These are phyloP conservation scores for Calameuta idolon DNA, from an alignment of 2,888 invertebrate species.

Conservation along the genomic window DNA sequence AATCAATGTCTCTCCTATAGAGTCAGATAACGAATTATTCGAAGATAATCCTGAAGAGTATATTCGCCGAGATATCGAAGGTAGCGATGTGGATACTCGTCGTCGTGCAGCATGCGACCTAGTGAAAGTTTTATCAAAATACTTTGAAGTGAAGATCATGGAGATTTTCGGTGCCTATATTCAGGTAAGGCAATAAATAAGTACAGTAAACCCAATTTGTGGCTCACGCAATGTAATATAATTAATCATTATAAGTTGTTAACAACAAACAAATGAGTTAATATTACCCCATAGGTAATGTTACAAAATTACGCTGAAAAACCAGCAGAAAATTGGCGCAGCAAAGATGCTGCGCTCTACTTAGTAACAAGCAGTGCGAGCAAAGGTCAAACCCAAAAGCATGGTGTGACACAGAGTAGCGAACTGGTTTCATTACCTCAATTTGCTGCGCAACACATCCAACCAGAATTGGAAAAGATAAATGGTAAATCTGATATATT, in stretches of 20 bases:
- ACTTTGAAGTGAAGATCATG: constrained; percentile 90
- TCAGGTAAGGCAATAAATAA: constrained; percentile 70
- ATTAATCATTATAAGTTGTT: neutral
- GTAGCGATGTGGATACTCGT: constrained; percentile 97
- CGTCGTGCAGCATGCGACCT: constrained; percentile 97
- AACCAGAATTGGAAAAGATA: constrained; percentile 84
- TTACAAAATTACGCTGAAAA: constrained; percentile 81
- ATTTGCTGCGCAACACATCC: constrained; percentile 88
- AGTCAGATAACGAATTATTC: constrained; percentile 95
- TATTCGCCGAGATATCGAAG: constrained; percentile 95
- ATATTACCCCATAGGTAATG: constrained; percentile 73
- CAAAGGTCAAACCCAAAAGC: constrained; percentile 87
- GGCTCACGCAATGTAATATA: neutral
- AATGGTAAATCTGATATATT: constrained; percentile 70
- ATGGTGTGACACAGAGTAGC: constrained; percentile 92
- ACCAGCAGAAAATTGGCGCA: constrained; percentile 86
- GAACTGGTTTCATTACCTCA: constrained; percentile 89
- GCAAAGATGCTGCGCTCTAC: constrained; percentile 96
- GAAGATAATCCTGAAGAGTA: constrained; percentile 99
- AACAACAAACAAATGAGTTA: neutral
- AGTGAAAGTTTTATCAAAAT: constrained; percentile 89
- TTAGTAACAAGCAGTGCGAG: constrained; percentile 95
- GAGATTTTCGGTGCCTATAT: constrained; percentile 90
- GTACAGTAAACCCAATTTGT: neutral
- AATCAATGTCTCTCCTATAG: constrained; percentile 60